Percentiles rank a stretch among this genome's conserved stretches.
Evolutionary conservation across 2,888 invertebrate genomes (phyloP).

Genomic region (Cephalotes varians): DNA sequence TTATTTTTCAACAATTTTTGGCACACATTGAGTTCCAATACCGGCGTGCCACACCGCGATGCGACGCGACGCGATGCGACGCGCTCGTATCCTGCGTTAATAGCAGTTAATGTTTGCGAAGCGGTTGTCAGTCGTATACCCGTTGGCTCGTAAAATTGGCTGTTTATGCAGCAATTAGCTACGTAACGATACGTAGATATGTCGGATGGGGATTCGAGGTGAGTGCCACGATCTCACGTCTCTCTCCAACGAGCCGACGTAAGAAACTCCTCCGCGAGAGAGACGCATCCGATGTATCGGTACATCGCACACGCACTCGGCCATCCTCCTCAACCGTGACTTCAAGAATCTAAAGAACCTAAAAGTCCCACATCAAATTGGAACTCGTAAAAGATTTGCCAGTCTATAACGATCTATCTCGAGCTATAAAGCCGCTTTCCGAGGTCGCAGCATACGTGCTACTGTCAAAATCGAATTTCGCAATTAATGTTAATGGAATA

Average conservation of each 20-base stretch:
- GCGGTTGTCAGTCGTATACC: slow-evolving; percentile 80
- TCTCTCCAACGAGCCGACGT: not conserved
- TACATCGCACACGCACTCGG: not conserved
- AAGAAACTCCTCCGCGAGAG: slow-evolving; percentile 5
- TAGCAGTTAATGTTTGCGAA: slow-evolving; percentile 83
- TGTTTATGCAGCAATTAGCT: slow-evolving; percentile 84
- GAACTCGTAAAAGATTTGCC: not conserved
- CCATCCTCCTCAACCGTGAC: not conserved
- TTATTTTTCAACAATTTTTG: slow-evolving; percentile 66
- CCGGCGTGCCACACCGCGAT: slow-evolving; percentile 20
- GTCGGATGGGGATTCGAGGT: slow-evolving; percentile 66
- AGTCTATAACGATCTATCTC: not conserved
- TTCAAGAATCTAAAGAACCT: not conserved
- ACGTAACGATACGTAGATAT: slow-evolving; percentile 77
- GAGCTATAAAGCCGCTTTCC: not conserved
- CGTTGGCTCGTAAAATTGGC: slow-evolving; percentile 81
- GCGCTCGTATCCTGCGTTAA: slow-evolving; percentile 77
- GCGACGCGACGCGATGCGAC: slow-evolving; percentile 57
- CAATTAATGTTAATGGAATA: slow-evolving; percentile 48
- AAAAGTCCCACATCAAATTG: not conserved
- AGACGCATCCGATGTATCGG: not conserved
- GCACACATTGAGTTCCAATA: slow-evolving; percentile 51
- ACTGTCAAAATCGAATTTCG: slow-evolving; percentile 27
- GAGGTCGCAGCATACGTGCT: not conserved
- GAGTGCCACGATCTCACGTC: slow-evolving; percentile 59